Conservation (phyloP, 2,113 vertebrate species). For the Ancistrus triradiatus region DNA sequence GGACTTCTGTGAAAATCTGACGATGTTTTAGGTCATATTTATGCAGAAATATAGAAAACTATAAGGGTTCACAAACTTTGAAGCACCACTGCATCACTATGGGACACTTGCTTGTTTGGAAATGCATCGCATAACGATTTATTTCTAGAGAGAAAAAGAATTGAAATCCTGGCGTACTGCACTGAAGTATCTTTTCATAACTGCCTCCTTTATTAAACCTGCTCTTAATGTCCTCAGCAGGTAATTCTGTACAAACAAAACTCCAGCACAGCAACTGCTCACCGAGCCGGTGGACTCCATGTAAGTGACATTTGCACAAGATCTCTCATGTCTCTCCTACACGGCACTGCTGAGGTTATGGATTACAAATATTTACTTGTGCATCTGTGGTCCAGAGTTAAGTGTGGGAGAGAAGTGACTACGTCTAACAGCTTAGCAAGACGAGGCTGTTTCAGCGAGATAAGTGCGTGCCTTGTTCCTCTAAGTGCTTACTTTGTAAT, state of each 20-base stretch:
- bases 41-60: too few relatives aligned
- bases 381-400: slow-evolving; percentile 6
- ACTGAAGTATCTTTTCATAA: too few relatives aligned
- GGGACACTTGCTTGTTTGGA: too few relatives aligned
- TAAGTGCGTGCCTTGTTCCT: slow-evolving; percentile 7
- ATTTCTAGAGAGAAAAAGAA: too few relatives aligned
- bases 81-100: too few relatives aligned
- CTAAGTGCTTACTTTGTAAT: slow-evolving; percentile 16
- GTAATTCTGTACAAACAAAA: slow-evolving; percentile 19
- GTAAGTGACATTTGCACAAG: slow-evolving; percentile 24
- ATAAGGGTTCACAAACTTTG: too few relatives aligned
- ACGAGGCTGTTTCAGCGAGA: slow-evolving; percentile 17
- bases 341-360: slow-evolving; percentile 18
- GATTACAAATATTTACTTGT: slow-evolving; percentile 33
- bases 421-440: slow-evolving; percentile 20
- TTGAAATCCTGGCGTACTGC: too few relatives aligned
- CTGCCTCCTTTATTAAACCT: too few relatives aligned
- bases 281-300: not conserved
- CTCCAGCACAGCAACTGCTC: slow-evolving; percentile 2
- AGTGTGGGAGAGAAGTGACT: slow-evolving; percentile 1
- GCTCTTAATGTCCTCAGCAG: too few relatives aligned
- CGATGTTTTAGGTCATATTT: too few relatives aligned
- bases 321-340: slow-evolving; percentile 1
- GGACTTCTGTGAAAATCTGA: too few relatives aligned
- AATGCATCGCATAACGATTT: too few relatives aligned